Evolutionary conservation across 1,140 invertebrate genomes (phyloP).

Genomic region (silkworm (Bombyx mori)): ASM3026992v2 NC_085122.1:9023501-9024000

Average conservation of each 20-base stretch:
- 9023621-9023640: conserved; percentile 6
- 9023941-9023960: too few species aligned
- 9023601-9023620: conserved; percentile 3
- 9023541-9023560: conserved; percentile 11
- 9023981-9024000: too few species aligned
- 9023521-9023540: conserved; percentile 16
- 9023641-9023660: conserved; percentile 7
- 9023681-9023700: conserved; percentile 14
- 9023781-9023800: conserved; percentile 22
- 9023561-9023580: neutral
- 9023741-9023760: conserved; percentile 23
- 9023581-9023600: neutral
- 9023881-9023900: conserved; percentile 7
- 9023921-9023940: too few species aligned
- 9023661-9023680: conserved; percentile 4
- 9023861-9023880: conserved; percentile 10
- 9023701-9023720: conserved; percentile 26
- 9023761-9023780: conserved; percentile 16
- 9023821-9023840: conserved; percentile 16
- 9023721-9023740: conserved; percentile 23
- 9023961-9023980: too few species aligned
- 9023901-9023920: too few species aligned
- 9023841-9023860: conserved; percentile 17
- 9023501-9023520: conserved; percentile 21
- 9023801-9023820: conserved; percentile 20